Percentiles rank a stretch among this genome's conserved stretches.
Conservation (phyloP, 2,113 vertebrate genomes). For the Tiliqua scincoides region DNA sequence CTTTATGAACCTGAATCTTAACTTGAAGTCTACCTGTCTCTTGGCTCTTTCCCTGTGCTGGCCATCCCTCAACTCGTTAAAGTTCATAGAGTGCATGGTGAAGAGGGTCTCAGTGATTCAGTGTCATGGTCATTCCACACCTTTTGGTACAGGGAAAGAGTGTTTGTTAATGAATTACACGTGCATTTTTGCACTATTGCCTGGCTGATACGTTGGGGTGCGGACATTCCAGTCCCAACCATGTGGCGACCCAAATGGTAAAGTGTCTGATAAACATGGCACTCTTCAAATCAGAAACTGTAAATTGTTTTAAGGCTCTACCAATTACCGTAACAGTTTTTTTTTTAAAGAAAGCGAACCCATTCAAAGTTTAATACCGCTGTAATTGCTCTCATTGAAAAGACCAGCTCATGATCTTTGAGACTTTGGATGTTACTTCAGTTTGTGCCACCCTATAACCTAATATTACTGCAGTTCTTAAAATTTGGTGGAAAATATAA, state of each 20-base stretch:
- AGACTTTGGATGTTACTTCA: constrained; percentile 24
- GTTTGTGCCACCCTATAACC: constrained; percentile 48
- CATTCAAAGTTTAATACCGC: constrained; percentile 25
- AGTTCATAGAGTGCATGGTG: too few species aligned
- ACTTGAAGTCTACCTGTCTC: too few species aligned
- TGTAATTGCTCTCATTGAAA: constrained; percentile 23
- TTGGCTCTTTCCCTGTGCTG: too few species aligned
- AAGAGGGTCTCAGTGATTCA: too few species aligned
- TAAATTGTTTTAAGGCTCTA: constrained; percentile 16
- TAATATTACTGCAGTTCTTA: constrained; percentile 53
- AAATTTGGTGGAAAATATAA: constrained; percentile 63
- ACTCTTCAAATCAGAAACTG: background rate
- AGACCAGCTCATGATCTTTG: background rate
- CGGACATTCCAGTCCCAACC: background rate
- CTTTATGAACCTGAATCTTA: too few species aligned
- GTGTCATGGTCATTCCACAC: too few species aligned
- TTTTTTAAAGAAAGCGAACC: constrained; percentile 36
- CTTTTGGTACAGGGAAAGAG: too few species aligned
- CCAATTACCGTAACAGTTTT: background rate
- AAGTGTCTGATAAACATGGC: background rate
- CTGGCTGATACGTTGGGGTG: background rate
- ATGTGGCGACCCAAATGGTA: background rate
- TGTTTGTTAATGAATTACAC: too few species aligned
- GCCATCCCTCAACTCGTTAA: too few species aligned
- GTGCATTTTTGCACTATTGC: constrained; percentile 30